Base-by-base conservation (phyloP, 2,888 invertebrate genomes). In the Spatulosminthurus flaviceps region DNA sequence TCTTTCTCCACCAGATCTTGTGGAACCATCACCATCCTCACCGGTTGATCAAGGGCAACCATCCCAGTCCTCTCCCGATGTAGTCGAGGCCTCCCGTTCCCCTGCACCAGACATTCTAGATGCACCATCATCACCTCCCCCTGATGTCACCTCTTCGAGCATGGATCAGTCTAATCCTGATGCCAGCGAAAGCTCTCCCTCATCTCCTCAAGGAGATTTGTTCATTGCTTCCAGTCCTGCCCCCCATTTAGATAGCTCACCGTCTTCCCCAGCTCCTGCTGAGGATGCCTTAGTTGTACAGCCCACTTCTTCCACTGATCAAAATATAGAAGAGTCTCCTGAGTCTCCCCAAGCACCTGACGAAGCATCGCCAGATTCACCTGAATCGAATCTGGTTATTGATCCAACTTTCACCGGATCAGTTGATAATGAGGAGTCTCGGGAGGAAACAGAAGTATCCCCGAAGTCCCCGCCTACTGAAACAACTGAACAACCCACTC, bases 61-160 rank as follows among this genome's bases (percentile, higher is more conserved):
- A 22, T n/a, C 69, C 1, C 28, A 24, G 22, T 21, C 70, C 2
- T 22, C 70, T n/a, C 70, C 70, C 5, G 70, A 70, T 41, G 34
- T 70, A 11, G 19, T 41, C 5, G 22, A 41, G 11, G 1, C 70
- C 21, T 16, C 70, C 19, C 19, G 22, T 28, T 34, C 69, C 41
- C 22, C 41, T 41, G 41, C 41, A n/a, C 70, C 75, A 24, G 75
- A 75, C 4, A 24, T 28, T 28, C 21, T 64, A n/a, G 69, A 69
- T 22, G 41, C 69, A 1, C 77, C 77, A 19, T 26, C 69, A 11
- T 77, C 77, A 4, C 77, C 77, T 34, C 61, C n/a, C 28, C 43
- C 77, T 21, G 67, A 77, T 29, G 28, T n/a, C 19, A 24, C 69
- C 42, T 70, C 41, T 11, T 21, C 34, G 9, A 21, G 28, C 19